Base-by-base conservation (phyloP, 2,797 vertebrate genomes). In the Rhadinocentrus ornatus region DNA sequence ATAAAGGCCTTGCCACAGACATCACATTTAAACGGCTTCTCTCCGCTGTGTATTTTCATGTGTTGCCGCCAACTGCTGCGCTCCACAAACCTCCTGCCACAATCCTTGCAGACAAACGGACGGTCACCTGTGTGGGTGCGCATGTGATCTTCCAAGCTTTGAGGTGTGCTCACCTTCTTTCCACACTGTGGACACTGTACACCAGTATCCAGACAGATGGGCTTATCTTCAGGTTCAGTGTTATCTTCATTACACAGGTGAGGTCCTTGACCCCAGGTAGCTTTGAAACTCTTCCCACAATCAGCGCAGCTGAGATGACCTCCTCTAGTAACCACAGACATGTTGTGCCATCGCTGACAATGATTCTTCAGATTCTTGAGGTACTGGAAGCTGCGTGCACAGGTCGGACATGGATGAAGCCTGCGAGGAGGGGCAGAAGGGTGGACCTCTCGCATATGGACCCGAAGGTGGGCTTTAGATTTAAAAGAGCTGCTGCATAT, bases 71-170 rank as follows among this genome's bases (percentile, higher is more conserved):
- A 88, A 22, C 86, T 67, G 13, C 90, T 89, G 66, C 86, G 91
- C 77, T 95, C 94, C 10, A 90, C 78, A 16, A 95, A 95, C 64
- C 89, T 76, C 66, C 86, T 88, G 59, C 94, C 94, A 9, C 95
- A 95, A 4, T 94, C 93, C 22, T 82, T 82, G 70, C 95, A 95
- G 69, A 84, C 80, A 44, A 90, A 94, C 0, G 94, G 95, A 35
- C 90, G 89, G 62, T 94, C 94, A 0, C 95, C 94, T 0, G 94
- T 94, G 87, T 95, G 95, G 2, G 88, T 94, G 53, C 93, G 93
- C 81, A 92, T 93, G 84, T 95, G 95, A 55, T 91, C 89, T 37
- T 88, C 91, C 67, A 95, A 71, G 70, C 92, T 91, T 64, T 94
- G 94, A 20, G 91, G 86, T 2, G 91, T 94, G 63, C 90, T 72